A percentile compares a stretch with the other conserved stretches of the same genome.
Conservation (phyloP, 2,797 vertebrate genomes). For the Coracias cyanogaster region DNA sequence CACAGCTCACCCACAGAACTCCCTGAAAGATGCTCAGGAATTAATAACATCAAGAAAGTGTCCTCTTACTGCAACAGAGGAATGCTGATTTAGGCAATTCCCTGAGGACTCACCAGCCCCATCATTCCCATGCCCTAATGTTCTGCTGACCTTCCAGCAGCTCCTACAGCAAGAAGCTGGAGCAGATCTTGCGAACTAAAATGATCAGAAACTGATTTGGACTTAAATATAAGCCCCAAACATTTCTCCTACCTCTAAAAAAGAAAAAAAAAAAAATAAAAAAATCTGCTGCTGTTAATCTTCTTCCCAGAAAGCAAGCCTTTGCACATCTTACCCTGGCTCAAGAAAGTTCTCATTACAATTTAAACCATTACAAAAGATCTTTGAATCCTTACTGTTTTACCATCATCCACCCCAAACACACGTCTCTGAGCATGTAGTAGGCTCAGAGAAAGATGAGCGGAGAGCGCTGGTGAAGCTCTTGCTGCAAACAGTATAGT, state of each 20-base stretch:
- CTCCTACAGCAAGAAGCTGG: not conserved
- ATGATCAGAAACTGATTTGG: not conserved
- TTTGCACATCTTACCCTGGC: not conserved
- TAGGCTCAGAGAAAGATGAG: not conserved
- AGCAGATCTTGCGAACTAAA: not conserved
- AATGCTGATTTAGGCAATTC: not conserved
- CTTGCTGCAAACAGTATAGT: not conserved
- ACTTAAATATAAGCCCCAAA: not conserved
- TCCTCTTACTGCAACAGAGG: not conserved
- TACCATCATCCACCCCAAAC: not conserved
- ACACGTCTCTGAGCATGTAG: not conserved
- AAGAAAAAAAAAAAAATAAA: too few relatives aligned
- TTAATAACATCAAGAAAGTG: not conserved
- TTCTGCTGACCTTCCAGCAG: not conserved
- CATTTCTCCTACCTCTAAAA: not conserved
- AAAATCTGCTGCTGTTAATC: not conserved
- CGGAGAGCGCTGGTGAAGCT: not conserved
- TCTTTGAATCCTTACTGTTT: not conserved
- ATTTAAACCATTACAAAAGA: not conserved
- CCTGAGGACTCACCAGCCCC: not conserved
- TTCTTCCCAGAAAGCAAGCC: not conserved
- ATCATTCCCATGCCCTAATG: not conserved
- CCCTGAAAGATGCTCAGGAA: not conserved
- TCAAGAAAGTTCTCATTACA: not conserved
- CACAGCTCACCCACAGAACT: not conserved